Percentiles rank a stretch among this genome's conserved stretches.
These are phyloP conservation scores for Gobiocypris rarus DNA, from an alignment of 2,113 vertebrate species.

Conservation along the genomic window DNA sequence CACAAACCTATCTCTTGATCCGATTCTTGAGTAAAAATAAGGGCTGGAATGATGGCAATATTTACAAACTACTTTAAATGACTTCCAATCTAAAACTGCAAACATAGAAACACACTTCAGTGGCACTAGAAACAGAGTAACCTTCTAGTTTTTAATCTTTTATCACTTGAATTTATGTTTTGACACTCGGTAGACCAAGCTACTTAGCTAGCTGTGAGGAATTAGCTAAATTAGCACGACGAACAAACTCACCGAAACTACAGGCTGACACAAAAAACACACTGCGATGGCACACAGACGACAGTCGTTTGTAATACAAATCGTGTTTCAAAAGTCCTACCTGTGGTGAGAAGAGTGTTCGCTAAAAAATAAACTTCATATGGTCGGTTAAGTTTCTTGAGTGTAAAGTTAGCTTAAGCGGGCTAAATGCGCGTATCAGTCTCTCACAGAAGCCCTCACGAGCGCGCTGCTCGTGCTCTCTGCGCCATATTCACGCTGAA, in stretches of 20 bases:
- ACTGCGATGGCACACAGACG: background rate
- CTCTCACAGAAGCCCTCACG: conserved; percentile 27
- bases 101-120: background rate
- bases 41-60: background rate
- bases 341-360: conserved; percentile 19
- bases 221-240: conserved; percentile 42
- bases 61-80: background rate
- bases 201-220: conserved; percentile 29
- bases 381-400: conserved; percentile 19
- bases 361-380: conserved; percentile 22
- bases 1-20: background rate
- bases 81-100: background rate
- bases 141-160: background rate
- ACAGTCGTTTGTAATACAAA: background rate
- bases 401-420: conserved; percentile 31
- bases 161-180: background rate
- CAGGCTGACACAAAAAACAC: conserved; percentile 21
- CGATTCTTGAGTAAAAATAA: background rate
- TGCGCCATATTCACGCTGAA: conserved; percentile 48
- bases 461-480: conserved; percentile 33
- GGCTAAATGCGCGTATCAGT: conserved; percentile 35
- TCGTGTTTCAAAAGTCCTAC: background rate
- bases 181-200: background rate
- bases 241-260: conserved; percentile 39
- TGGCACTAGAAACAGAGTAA: background rate